Percentiles rank a stretch among this genome's conserved stretches.
Conservation (phyloP, 2,797 vertebrate genomes). For the Arctocebus calabarensis region DNA sequence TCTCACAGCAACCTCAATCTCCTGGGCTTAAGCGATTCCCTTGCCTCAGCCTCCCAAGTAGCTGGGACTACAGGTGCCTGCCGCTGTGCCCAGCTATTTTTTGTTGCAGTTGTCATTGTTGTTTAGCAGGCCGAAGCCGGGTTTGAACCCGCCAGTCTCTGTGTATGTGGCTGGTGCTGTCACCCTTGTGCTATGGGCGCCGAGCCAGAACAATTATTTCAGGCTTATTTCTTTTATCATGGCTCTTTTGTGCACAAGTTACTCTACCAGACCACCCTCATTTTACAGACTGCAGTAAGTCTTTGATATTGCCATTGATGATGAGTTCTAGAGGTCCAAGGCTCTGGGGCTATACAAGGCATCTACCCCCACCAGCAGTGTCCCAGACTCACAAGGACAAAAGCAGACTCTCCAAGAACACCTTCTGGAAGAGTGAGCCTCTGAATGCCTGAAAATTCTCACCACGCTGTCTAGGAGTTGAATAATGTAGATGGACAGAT, state of each 20-base stretch:
- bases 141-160: too few relatives aligned
- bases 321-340: rapidly evolving
- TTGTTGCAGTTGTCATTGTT: too few relatives aligned
- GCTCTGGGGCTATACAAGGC: background rate
- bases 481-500: background rate
- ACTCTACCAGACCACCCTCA: rapidly evolving
- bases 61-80: too few relatives aligned
- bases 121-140: too few relatives aligned
- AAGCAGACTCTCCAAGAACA: background rate
- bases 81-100: too few relatives aligned
- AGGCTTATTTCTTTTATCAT: background rate
- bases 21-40: too few relatives aligned
- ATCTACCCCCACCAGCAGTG: background rate
- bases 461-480: background rate
- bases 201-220: background rate
- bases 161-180: too few relatives aligned
- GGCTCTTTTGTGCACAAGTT: background rate
- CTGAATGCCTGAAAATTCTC: conserved; percentile 4
- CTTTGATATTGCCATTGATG: background rate
- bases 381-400: conserved; percentile 23
- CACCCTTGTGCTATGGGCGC: too few relatives aligned
- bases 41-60: too few relatives aligned
- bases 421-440: background rate
- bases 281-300: rapidly evolving
- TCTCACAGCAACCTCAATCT: too few relatives aligned